These are phyloP conservation scores for Oscheius sp. DNA, from an alignment of 2,888 invertebrate species.

Conservation along the genomic window DNA sequence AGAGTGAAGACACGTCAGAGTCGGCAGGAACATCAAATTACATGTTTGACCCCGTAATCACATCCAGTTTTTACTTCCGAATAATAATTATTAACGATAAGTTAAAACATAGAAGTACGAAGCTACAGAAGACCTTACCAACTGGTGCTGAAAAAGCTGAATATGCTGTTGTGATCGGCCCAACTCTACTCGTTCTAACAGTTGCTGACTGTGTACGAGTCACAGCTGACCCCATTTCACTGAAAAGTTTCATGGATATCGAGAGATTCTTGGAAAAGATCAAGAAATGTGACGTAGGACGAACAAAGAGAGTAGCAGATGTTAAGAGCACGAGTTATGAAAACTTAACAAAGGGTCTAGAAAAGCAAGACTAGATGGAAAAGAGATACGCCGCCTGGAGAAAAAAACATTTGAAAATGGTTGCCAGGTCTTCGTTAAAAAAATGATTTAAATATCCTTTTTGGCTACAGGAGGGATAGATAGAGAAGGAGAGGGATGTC, in stretches of 20 bases:
- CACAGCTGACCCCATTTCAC: conserved; percentile 30
- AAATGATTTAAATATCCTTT: too few relatives aligned
- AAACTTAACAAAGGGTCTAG: neutral
- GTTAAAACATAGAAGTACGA: too few relatives aligned
- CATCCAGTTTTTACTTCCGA: neutral
- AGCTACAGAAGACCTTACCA: neutral
- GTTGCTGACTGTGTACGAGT: conserved; percentile 21
- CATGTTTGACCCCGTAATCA: neutral
- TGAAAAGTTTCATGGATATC: neutral
- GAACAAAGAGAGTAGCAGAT: neutral
- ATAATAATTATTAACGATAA: too few relatives aligned
- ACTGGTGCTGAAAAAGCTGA: neutral
- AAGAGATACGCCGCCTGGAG: too few relatives aligned
- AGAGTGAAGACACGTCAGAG: conserved; percentile 6
- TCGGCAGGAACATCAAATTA: neutral
- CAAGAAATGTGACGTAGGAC: neutral
- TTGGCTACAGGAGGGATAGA: too few relatives aligned
- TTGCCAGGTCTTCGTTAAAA: too few relatives aligned
- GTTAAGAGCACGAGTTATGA: neutral
- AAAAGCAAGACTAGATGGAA: too few relatives aligned
- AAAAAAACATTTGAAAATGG: too few relatives aligned
- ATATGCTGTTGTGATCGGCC: conserved; percentile 4
- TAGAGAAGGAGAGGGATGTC: too few relatives aligned
- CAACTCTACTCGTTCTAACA: conserved; percentile 8
- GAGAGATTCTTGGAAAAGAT: neutral